These are phyloP conservation scores for Balearica regulorum DNA, from an alignment of 2,797 vertebrate genomes.

Conservation along the genomic window DNA sequence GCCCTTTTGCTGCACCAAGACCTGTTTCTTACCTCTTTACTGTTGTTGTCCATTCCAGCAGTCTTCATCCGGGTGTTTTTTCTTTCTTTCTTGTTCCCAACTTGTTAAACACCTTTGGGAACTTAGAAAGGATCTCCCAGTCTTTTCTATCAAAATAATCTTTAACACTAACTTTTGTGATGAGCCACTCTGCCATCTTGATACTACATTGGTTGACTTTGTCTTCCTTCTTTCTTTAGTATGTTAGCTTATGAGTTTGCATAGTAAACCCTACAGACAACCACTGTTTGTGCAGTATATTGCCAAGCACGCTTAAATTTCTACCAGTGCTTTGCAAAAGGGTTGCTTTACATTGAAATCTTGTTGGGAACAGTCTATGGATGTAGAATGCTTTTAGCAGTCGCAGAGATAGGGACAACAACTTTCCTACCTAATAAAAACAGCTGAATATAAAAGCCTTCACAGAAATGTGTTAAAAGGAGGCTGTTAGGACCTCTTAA, in stretches of 20 bases:
- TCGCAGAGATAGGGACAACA: neutral
- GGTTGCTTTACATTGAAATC: neutral
- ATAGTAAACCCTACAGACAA: neutral
- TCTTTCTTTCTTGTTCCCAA: neutral
- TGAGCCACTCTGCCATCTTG: neutral
- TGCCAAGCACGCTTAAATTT: neutral
- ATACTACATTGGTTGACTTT: neutral
- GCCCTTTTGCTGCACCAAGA: neutral
- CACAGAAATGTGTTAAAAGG: slow-evolving; percentile 31
- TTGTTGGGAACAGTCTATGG: neutral
- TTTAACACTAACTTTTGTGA: neutral
- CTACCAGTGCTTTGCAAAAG: neutral
- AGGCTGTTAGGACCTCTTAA: neutral
- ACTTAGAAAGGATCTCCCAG: neutral
- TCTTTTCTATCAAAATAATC: neutral
- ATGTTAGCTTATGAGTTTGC: neutral
- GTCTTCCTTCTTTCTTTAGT: neutral
- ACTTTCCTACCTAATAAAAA: neutral
- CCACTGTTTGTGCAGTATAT: neutral
- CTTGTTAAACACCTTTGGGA: neutral
- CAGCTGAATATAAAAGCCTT: slow-evolving; percentile 6
- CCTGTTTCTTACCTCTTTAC: neutral
- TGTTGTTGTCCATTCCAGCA: neutral
- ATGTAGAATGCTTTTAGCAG: neutral
- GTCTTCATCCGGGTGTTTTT: too few species aligned